Conservation (phyloP, 2,797 vertebrate genomes). For the Poecile montanus region DNA sequence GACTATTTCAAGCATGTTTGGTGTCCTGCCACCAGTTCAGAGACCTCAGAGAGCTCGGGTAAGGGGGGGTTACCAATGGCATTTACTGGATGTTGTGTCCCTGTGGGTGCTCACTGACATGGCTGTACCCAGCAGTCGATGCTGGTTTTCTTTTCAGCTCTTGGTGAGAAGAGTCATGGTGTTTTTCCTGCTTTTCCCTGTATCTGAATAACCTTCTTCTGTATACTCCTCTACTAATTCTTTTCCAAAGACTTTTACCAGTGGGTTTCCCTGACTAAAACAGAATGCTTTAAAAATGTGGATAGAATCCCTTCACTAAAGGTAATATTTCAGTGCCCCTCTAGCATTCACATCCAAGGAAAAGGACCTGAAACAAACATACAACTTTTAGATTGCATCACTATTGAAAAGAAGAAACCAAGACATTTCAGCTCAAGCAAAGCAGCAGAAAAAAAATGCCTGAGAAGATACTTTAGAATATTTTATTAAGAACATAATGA, state of each 20-base stretch:
- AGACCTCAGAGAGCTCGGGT: background rate
- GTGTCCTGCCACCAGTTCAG: background rate
- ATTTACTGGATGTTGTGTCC: background rate
- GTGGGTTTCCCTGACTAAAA: background rate
- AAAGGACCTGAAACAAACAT: background rate
- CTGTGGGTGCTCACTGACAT: rapidly evolving
- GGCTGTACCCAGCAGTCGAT: background rate
- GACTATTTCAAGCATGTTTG: background rate
- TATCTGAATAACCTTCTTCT: background rate
- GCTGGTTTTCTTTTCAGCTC: background rate
- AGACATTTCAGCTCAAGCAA: background rate
- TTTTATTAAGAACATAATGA: background rate
- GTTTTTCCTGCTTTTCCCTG: background rate
- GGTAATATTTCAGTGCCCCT: background rate
- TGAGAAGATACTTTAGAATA: background rate
- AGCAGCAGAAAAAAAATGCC: background rate
- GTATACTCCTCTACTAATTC: background rate
- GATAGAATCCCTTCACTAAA: background rate
- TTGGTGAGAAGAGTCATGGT: background rate
- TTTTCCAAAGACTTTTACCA: background rate
- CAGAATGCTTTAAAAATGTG: background rate
- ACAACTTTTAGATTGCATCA: background rate
- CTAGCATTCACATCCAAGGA: background rate
- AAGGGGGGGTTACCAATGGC: background rate
- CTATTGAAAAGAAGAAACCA: background rate